Percentiles rank a stretch among this genome's conserved stretches.
These are phyloP conservation scores for Oncorhynchus clarkii DNA, from an alignment of 2,113 vertebrate species.

Conservation along the genomic window DNA sequence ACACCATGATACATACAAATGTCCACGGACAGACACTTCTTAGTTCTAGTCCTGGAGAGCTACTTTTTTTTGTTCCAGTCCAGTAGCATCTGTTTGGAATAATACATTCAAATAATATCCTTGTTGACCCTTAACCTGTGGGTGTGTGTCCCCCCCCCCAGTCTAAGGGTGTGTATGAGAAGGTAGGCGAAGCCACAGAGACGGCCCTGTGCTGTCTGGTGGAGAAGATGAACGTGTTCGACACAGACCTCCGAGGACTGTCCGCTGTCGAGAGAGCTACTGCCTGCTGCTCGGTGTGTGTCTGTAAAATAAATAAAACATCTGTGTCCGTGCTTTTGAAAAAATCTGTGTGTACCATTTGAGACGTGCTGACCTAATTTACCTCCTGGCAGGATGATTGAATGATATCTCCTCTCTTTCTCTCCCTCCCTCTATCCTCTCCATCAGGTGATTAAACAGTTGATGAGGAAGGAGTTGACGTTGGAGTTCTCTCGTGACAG, in stretches of 20 bases:
- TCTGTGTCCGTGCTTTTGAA: too few species aligned
- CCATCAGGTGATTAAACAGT: conserved; percentile 75
- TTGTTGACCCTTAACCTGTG: neutral
- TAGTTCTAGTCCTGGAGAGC: neutral
- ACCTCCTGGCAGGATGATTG: too few species aligned
- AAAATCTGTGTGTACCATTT: neutral
- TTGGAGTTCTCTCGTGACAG: conserved; percentile 79
- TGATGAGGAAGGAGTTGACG: conserved; percentile 77
- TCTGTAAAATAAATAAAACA: neutral
- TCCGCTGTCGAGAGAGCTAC: conserved; percentile 84
- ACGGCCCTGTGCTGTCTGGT: conserved; percentile 93
- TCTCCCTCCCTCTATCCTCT: neutral
- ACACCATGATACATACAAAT: too few species aligned
- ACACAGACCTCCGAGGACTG: conserved; percentile 80
- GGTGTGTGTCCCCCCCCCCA: conserved; percentile 40
- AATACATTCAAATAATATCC: neutral
- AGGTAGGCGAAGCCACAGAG: conserved; percentile 95
- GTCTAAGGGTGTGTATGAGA: conserved; percentile 90
- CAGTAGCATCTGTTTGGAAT: neutral
- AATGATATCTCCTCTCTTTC: neutral
- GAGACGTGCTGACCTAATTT: too few species aligned
- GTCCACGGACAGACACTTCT: neutral
- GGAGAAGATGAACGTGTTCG: conserved; percentile 97
- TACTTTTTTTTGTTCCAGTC: neutral
- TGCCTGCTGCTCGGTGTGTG: conserved; percentile 79